Base-by-base conservation (phyloP, 2,113 vertebrate species). In the Heterotilapia buettikoferi region DNA sequence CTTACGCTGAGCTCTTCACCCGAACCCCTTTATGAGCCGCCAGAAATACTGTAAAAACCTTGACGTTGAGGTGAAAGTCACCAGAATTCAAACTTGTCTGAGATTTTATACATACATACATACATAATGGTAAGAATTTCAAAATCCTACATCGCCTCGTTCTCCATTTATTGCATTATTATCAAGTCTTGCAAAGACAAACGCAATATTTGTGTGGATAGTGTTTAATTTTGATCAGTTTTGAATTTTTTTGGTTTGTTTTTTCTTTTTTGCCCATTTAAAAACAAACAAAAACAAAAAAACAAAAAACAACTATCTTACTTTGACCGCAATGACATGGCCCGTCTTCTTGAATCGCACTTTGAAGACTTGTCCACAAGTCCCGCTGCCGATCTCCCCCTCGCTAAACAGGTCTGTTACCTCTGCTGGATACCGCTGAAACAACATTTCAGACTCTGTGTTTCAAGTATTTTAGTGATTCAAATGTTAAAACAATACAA, bases 361-460 rank as follows among this genome's bases (percentile, higher is more conserved):
- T 96, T 98, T 98, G 95, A 98, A 98, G 68, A 99, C 98, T 94
- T 99, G 98, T 57, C 98, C 98, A n/a, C 98, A 99, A 2, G 98
- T 98, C 7, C 98, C 98, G 1, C 98, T 99, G 94, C 98, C 98
- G 36, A 99, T 99, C 94, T 99, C 98, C 0, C 98, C 98, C 86
- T 98, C 96, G 38, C 97, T 98, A 90, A 98, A 97, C 90, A 99
- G 94, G 93, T 98, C 98, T 0, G 97, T 97, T 89, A 99, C 98
- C 89, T 98, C 98, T 0, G 98, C 98, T 88, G 97, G 98, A 93
- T 98, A 98, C 79, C 98, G 96, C 98, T 99, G 52, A 33, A 80
- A 66, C 10, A 63, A 52, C 2, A 57, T 47, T 38, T 88, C 6
- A 84, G 7, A 13, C 45, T 78, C 29, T 3, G 2, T 31, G 73